A percentile compares a stretch with the other conserved stretches of the same genome.
Conservation (phyloP, 2,113 vertebrate species). For the Gavialis gangeticus region DNA sequence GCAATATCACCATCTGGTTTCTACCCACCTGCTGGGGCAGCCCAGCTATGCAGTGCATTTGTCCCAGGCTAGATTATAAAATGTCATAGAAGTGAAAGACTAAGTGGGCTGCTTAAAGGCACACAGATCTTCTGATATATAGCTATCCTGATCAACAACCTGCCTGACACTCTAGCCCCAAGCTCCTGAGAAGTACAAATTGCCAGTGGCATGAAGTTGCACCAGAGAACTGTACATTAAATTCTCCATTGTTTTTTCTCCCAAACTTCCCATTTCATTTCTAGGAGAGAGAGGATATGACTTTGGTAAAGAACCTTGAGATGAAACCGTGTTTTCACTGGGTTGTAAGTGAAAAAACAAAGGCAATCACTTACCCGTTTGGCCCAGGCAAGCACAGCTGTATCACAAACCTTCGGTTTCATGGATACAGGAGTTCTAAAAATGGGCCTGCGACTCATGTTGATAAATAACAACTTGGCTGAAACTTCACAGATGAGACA, state of each 20-base stretch:
- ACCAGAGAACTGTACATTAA: not conserved
- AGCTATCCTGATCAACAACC: too few species aligned
- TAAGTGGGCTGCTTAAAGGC: too few species aligned
- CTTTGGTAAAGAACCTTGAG: not conserved
- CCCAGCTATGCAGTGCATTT: too few species aligned
- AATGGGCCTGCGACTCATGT: not conserved
- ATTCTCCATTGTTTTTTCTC: not conserved
- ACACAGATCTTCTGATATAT: too few species aligned
- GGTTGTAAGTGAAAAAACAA: not conserved
- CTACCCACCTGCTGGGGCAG: too few species aligned
- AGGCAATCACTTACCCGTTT: not conserved
- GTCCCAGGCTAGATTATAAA: too few species aligned
- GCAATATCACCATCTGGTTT: too few species aligned
- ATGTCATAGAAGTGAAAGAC: too few species aligned
- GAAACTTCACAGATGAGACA: not conserved
- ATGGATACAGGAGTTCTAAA: not conserved
- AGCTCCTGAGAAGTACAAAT: too few species aligned
- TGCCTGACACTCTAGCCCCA: too few species aligned
- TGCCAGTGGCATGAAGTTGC: too few species aligned
- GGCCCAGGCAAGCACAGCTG: not conserved
- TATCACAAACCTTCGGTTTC: not conserved
- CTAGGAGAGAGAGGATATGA: not conserved
- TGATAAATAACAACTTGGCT: not conserved
- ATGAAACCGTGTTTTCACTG: not conserved
- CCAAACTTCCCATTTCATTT: not conserved